Percentiles rank a stretch among this genome's conserved stretches.
Conservation (phyloP, 2,797 vertebrate genomes). For the Anabacerthia variegaticeps region DNA sequence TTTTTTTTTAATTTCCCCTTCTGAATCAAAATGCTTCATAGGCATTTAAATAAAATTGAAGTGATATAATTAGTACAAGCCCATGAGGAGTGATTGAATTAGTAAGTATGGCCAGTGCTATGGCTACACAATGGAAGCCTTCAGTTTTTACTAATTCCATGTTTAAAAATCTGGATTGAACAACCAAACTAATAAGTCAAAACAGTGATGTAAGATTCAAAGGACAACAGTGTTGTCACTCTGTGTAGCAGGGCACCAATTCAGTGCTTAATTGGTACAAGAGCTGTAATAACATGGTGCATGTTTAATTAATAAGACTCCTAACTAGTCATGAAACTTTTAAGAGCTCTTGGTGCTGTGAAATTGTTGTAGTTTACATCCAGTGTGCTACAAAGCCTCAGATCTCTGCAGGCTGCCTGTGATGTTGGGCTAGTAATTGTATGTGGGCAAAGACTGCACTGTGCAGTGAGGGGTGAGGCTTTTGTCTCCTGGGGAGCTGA, state of each 20-base stretch:
- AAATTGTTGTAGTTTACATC: background rate
- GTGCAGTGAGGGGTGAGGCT: background rate
- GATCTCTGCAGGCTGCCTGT: background rate
- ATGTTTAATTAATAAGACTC: conserved; percentile 66
- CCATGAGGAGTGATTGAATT: conserved; percentile 15
- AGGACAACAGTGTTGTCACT: conserved; percentile 10
- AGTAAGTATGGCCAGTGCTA: background rate
- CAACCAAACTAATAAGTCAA: conserved; percentile 38
- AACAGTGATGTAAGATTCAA: background rate
- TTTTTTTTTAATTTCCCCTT: background rate
- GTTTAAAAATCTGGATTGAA: conserved; percentile 49
- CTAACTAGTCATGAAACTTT: conserved; percentile 48
- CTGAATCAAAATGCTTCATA: conserved; percentile 30
- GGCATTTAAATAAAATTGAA: background rate
- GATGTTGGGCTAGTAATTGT: background rate
- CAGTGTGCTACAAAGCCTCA: background rate
- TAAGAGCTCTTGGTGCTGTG: background rate
- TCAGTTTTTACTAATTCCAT: conserved; percentile 52
- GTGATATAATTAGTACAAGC: conserved; percentile 40
- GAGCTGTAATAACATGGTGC: conserved; percentile 7
- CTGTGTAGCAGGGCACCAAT: background rate
- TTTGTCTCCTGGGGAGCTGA: background rate
- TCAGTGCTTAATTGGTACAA: conserved; percentile 51
- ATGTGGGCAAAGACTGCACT: accelerated
- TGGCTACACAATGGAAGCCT: background rate